phyloP scores from a whole-genome alignment of 2,888 invertebrate genomes.

The Chloroclysta siterata region DNA sequence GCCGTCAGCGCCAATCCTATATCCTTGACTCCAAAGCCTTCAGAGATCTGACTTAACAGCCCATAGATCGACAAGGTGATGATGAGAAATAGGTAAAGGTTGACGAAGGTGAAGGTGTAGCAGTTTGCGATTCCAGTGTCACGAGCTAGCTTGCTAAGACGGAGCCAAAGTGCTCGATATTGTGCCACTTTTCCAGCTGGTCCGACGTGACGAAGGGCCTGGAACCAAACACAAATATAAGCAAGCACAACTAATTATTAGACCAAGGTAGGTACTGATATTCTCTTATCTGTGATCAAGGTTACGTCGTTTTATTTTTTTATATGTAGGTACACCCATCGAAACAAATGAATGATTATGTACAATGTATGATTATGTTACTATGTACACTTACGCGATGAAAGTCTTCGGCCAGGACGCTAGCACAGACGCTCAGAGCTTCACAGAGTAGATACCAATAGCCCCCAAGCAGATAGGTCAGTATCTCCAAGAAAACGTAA shows the following conservation, averaged over 20 bases:
- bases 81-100: slow-evolving; percentile 88
- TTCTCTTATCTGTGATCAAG: not conserved
- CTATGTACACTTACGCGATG: slow-evolving; percentile 76
- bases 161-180: slow-evolving; percentile 89
- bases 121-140: slow-evolving; percentile 88
- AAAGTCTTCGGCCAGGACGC: slow-evolving; percentile 88
- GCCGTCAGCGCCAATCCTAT: slow-evolving; percentile 89
- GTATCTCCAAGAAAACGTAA: slow-evolving; percentile 88
- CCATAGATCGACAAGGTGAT: slow-evolving; percentile 91
- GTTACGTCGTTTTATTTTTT: not conserved
- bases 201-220: slow-evolving; percentile 88
- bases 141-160: slow-evolving; percentile 87
- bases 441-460: slow-evolving; percentile 90
- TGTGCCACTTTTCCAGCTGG: slow-evolving; percentile 89
- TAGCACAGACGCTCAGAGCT: slow-evolving; percentile 86
- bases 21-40: slow-evolving; percentile 89
- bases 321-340: too few species aligned
- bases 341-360: not conserved
- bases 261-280: not conserved
- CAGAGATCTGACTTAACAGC: slow-evolving; percentile 89
- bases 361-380: not conserved
- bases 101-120: slow-evolving; percentile 88
- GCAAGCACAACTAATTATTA: not conserved
- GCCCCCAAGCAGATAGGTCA: slow-evolving; percentile 88
- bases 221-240: slow-evolving; percentile 33